These are phyloP conservation scores for Caenorhabditis becei DNA, from an alignment of 2,888 invertebrate genomes.

Conservation along the genomic window DNA sequence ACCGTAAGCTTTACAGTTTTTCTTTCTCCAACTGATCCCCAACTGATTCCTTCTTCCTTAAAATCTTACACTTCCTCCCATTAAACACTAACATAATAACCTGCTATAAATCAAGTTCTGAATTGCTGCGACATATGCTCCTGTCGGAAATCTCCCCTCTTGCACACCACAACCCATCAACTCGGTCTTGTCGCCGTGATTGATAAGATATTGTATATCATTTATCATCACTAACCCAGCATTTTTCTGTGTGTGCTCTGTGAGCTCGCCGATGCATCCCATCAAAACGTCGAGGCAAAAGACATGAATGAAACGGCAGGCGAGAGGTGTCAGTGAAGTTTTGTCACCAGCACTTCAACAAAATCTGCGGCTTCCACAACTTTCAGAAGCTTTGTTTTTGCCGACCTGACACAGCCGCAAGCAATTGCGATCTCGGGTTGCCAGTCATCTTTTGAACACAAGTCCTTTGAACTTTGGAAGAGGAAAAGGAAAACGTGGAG, in stretches of 20 bases:
- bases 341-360: slow-evolving; percentile 40
- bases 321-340: slow-evolving; percentile 38
- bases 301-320: slow-evolving; percentile 40
- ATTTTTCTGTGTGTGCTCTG: slow-evolving; percentile 30
- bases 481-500: not conserved
- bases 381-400: slow-evolving; percentile 22
- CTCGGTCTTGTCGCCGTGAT: slow-evolving; percentile 53
- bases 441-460: slow-evolving; percentile 10
- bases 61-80: slow-evolving; percentile 5
- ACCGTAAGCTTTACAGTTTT: slow-evolving; percentile 47
- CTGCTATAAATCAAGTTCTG: slow-evolving; percentile 32
- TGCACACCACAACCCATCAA: slow-evolving; percentile 17
- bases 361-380: slow-evolving; percentile 11
- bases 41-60: slow-evolving; percentile 3
- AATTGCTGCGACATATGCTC: slow-evolving; percentile 40
- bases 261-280: slow-evolving; percentile 10
- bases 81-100: slow-evolving; percentile 29
- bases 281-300: slow-evolving; percentile 20
- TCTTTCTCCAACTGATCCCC: not conserved
- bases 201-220: slow-evolving; percentile 63
- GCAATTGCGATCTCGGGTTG: slow-evolving; percentile 4
- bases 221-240: slow-evolving; percentile 48
- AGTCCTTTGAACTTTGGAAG: slow-evolving; percentile 3
- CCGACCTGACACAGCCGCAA: not conserved
- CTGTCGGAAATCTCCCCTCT: not conserved